Percentiles rank a stretch among this genome's conserved stretches.
Evolutionary conservation across 30 jellyfish, hydroid and myxozoan genomes (phyloP).

Genomic region (Pseudorhiza aurosa): DNA sequence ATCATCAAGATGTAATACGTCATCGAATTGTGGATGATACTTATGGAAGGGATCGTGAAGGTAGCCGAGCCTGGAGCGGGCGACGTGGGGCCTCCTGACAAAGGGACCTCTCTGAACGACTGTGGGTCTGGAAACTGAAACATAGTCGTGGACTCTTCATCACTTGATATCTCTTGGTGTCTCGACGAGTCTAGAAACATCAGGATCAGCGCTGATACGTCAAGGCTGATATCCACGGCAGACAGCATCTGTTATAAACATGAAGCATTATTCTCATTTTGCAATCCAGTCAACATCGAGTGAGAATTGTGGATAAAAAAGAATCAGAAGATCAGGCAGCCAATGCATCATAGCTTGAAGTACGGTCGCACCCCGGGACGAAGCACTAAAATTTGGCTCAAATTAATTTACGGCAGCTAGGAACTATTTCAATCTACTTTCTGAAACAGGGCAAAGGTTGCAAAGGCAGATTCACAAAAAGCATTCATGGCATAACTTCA

Average conservation of each 20-base stretch:
- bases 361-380: no score
- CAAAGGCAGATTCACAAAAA: no score
- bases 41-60: constrained; percentile 37
- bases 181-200: constrained; percentile 64
- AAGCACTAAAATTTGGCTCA: no score
- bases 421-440: no score
- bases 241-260: constrained; percentile 70
- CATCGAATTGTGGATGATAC: constrained; percentile 52
- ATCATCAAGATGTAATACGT: constrained; percentile 64
- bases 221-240: constrained; percentile 73
- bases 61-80: constrained; percentile 70
- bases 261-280: background rate
- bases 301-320: no score
- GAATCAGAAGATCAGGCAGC: no score
- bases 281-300: no score
- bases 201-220: constrained; percentile 37
- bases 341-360: no score
- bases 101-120: constrained; percentile 34
- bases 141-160: constrained; percentile 63
- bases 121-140: constrained; percentile 85
- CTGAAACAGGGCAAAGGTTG: no score
- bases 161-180: constrained; percentile 18
- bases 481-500: no score
- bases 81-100: constrained; percentile 43
- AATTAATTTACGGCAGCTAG: no score